These are phyloP conservation scores for Myotis daubentonii DNA, from an alignment of 2,797 vertebrate genomes.

Conservation along the genomic window DNA sequence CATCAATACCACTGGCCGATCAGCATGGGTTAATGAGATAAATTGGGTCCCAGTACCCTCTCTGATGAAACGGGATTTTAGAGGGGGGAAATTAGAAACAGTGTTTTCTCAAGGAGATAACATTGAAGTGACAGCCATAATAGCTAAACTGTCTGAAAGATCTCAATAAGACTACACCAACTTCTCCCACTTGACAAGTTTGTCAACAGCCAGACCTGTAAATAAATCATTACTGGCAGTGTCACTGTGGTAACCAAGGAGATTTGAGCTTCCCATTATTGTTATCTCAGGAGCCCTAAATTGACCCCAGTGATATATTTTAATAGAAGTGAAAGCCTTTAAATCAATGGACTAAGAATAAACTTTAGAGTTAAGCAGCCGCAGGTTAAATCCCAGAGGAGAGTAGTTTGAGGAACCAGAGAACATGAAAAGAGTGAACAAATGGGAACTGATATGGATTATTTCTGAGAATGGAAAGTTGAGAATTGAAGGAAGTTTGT, in stretches of 20 bases:
- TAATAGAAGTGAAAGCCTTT: slow-evolving; percentile 8
- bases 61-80: not conserved
- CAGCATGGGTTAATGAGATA: not conserved
- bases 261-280: not conserved
- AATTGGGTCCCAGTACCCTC: not conserved
- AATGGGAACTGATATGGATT: not conserved
- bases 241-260: not conserved
- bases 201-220: slow-evolving; percentile 9
- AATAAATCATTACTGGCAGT: not conserved
- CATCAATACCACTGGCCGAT: not conserved
- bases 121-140: not conserved
- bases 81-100: not conserved
- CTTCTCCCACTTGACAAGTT: not conserved
- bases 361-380: not conserved
- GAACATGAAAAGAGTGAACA: not conserved
- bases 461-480: not conserved
- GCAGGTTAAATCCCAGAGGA: not conserved
- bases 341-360: not conserved
- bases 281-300: not conserved
- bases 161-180: not conserved
- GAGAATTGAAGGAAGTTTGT: not conserved
- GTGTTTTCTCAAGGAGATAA: not conserved
- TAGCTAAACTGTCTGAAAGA: not conserved
- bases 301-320: not conserved
- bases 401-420: not conserved